These are phyloP conservation scores for Eupristina koningsbergeri DNA, from an alignment of 1,140 invertebrate genomes.

Conservation along the genomic window DNA sequence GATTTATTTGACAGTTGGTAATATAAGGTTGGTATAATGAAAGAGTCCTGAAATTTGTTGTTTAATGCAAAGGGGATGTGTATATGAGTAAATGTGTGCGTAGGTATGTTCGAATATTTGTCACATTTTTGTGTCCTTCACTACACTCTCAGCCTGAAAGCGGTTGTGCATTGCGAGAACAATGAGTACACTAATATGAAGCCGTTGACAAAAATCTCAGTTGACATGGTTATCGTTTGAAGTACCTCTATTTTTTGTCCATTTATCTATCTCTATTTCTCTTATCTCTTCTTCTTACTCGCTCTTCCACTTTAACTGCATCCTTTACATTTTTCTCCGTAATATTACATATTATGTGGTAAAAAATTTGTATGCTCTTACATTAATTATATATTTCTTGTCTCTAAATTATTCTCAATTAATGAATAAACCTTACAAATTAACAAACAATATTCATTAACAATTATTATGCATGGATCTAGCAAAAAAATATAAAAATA, in stretches of 20 bases:
- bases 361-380: background rate
- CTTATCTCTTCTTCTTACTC: background rate
- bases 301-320: background rate
- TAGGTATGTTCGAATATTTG: background rate
- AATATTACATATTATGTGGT: too few species aligned
- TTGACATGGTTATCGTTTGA: conserved; percentile 28
- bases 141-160: background rate
- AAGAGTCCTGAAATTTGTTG: conserved; percentile 25
- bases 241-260: background rate
- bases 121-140: conserved; percentile 4
- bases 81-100: background rate
- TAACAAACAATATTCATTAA: background rate
- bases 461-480: too few species aligned
- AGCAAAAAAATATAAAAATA: too few species aligned
- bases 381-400: background rate
- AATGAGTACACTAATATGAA: background rate
- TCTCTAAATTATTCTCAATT: background rate
- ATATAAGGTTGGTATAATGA: background rate
- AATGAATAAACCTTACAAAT: background rate
- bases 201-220: conserved; percentile 35
- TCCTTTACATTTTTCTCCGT: background rate
- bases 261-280: background rate
- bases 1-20: conserved; percentile 43
- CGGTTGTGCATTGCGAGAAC: too few species aligned
- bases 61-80: background rate